These are phyloP conservation scores for Hypomecis atomaria DNA, from an alignment of 2,888 invertebrate species.

Conservation along the genomic window DNA sequence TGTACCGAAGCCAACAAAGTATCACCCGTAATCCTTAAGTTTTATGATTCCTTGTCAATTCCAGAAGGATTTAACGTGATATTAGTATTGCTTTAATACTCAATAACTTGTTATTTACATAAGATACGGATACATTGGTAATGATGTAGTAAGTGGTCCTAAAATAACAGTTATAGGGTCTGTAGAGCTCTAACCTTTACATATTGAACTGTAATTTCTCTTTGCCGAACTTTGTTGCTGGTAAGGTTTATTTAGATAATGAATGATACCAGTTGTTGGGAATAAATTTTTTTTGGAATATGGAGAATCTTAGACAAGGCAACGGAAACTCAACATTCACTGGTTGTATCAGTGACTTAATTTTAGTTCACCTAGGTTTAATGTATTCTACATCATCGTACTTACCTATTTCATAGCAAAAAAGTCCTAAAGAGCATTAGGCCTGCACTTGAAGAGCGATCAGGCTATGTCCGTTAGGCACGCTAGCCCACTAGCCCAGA, in stretches of 20 bases:
- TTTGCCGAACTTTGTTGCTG: conserved; percentile 7
- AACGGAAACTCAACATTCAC: no score
- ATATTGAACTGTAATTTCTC: conserved; percentile 13
- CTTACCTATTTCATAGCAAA: no score
- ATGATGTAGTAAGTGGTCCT: conserved; percentile 42
- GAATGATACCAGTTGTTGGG: neutral
- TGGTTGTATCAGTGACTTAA: no score
- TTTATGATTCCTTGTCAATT: conserved; percentile 53
- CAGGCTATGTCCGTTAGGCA: no score
- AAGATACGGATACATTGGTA: conserved; percentile 43
- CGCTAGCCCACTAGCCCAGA: no score
- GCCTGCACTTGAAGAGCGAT: no score
- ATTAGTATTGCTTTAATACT: conserved; percentile 51
- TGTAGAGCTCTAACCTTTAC: conserved; percentile 14
- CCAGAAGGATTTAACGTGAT: conserved; percentile 50
- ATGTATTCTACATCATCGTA: no score
- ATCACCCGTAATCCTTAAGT: conserved; percentile 39
- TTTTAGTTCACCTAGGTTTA: no score
- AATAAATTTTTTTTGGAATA: no score
- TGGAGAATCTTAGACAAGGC: no score
- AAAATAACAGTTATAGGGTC: conserved; percentile 28
- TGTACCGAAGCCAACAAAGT: conserved; percentile 30
- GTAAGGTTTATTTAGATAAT: neutral
- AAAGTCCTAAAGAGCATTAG: no score
- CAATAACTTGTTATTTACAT: conserved; percentile 50